These are phyloP conservation scores for Gymnoscopelus braueri DNA, from an alignment of 2,797 vertebrate genomes.

Conservation along the genomic window DNA sequence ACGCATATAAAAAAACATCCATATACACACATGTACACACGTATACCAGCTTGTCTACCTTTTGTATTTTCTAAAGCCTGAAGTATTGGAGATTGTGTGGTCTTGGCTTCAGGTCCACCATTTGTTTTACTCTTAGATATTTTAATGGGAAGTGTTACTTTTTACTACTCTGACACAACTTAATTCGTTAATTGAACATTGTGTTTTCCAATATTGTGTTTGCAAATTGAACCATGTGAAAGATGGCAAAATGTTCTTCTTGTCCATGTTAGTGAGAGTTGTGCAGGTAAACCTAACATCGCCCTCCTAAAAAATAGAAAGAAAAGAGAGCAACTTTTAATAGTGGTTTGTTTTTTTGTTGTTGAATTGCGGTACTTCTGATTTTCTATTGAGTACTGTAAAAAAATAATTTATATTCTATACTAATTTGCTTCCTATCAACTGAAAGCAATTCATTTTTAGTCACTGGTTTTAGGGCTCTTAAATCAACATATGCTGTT, in stretches of 20 bases:
- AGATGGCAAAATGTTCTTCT: conserved; percentile 52
- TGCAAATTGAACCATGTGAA: conserved; percentile 65
- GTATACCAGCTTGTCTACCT: conserved; percentile 75
- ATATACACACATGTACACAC: conserved; percentile 71
- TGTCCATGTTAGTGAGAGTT: conserved; percentile 52
- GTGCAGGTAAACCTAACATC: conserved; percentile 46
- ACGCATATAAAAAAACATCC: conserved; percentile 58
- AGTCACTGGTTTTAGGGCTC: conserved; percentile 78
- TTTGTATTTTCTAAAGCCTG: conserved; percentile 76
- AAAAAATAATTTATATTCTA: conserved; percentile 76
- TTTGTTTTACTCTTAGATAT: conserved; percentile 74
- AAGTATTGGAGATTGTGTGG: conserved; percentile 76
- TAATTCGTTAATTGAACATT: conserved; percentile 57
- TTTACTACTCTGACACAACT: conserved; percentile 63
- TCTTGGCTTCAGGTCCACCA: conserved; percentile 64
- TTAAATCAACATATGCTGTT: conserved; percentile 81
- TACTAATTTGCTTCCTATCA: conserved; percentile 73
- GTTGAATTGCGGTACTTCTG: conserved; percentile 74
- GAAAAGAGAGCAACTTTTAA: conserved; percentile 27
- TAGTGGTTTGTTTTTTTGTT: conserved; percentile 55
- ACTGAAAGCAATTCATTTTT: conserved; percentile 72
- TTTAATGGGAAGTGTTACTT: conserved; percentile 79
- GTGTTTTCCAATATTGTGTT: conserved; percentile 65
- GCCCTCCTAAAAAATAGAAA: conserved; percentile 53
- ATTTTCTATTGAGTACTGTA: conserved; percentile 76